These are phyloP conservation scores for Solea senegalensis DNA, from an alignment of 2,113 vertebrate genomes.

Conservation along the genomic window DNA sequence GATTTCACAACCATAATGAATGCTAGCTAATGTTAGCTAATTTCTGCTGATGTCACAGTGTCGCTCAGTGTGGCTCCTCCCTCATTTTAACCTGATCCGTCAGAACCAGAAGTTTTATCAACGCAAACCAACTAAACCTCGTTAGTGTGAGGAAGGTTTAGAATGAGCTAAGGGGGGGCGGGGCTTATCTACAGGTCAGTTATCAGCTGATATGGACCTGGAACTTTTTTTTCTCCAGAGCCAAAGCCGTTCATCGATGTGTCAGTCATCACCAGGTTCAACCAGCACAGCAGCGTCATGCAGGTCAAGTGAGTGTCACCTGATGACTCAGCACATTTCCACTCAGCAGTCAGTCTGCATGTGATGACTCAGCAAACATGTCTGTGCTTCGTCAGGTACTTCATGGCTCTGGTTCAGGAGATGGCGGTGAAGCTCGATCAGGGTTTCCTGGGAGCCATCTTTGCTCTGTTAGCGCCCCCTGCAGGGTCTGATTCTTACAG, in stretches of 20 bases:
- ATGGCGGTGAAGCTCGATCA: conserved; percentile 98
- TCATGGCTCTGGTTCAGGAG: conserved; percentile 98
- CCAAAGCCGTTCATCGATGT: conserved; percentile 97
- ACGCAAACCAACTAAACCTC: too few species aligned
- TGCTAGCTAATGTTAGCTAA: too few species aligned
- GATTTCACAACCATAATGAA: too few species aligned
- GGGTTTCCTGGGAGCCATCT: conserved; percentile 88
- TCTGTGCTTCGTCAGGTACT: conserved; percentile 83
- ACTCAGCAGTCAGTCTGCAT: background rate
- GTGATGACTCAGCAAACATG: background rate
- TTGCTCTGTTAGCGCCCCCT: conserved; percentile 85
- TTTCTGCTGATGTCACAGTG: too few species aligned
- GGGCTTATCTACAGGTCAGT: too few species aligned
- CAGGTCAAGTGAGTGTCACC: conserved; percentile 93
- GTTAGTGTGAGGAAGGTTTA: too few species aligned
- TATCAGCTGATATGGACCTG: background rate
- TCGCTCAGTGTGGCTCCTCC: too few species aligned
- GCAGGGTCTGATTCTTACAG: conserved; percentile 80
- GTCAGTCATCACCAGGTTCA: conserved; percentile 94
- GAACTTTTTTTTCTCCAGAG: conserved; percentile 77
- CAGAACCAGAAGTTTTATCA: too few species aligned
- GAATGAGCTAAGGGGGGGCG: too few species aligned
- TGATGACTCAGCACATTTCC: background rate
- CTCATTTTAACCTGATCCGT: too few species aligned
- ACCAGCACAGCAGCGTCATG: conserved; percentile 93